These are phyloP conservation scores for Brachyistius frenatus DNA, from an alignment of 2,113 vertebrate species.

Conservation along the genomic window DNA sequence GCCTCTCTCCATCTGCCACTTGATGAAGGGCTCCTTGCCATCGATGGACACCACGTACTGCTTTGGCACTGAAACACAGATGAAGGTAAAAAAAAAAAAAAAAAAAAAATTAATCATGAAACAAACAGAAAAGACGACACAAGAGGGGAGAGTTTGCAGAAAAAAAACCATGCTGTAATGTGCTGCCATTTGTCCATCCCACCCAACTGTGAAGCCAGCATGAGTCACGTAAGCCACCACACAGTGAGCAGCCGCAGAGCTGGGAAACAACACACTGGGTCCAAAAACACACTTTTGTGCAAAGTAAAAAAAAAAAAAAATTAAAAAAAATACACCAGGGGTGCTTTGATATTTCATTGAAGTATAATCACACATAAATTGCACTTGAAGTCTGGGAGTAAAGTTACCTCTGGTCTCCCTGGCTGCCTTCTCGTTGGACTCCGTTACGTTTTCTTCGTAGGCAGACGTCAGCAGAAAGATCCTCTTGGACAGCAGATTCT, in stretches of 20 bases:
- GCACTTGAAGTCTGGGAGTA: neutral
- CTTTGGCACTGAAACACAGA: slow-evolving; percentile 41
- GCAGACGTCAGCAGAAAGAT: slow-evolving; percentile 68
- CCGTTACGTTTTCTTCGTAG: slow-evolving; percentile 14
- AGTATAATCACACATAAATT: neutral
- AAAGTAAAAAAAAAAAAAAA: neutral
- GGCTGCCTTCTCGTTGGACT: neutral
- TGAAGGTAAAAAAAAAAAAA: too few relatives aligned
- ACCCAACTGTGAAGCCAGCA: slow-evolving; percentile 24
- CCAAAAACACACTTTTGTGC: neutral
- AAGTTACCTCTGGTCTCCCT: slow-evolving; percentile 32
- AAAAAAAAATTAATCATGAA: neutral
- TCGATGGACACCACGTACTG: slow-evolving; percentile 72
- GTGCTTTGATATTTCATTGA: neutral
- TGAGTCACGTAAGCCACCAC: slow-evolving; percentile 35
- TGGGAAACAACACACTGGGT: neutral
- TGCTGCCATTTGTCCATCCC: slow-evolving; percentile 1
- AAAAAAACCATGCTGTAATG: slow-evolving; percentile 6
- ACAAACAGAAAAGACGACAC: too few relatives aligned
- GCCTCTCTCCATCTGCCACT: slow-evolving; percentile 77
- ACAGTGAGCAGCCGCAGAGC: slow-evolving; percentile 9
- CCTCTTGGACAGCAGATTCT: slow-evolving; percentile 73
- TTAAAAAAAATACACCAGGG: too few relatives aligned
- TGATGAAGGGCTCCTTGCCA: slow-evolving; percentile 64
- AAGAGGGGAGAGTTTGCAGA: neutral